These are phyloP conservation scores for Pseudorasbora parva DNA, from an alignment of 2,113 vertebrate species.

Conservation along the genomic window DNA sequence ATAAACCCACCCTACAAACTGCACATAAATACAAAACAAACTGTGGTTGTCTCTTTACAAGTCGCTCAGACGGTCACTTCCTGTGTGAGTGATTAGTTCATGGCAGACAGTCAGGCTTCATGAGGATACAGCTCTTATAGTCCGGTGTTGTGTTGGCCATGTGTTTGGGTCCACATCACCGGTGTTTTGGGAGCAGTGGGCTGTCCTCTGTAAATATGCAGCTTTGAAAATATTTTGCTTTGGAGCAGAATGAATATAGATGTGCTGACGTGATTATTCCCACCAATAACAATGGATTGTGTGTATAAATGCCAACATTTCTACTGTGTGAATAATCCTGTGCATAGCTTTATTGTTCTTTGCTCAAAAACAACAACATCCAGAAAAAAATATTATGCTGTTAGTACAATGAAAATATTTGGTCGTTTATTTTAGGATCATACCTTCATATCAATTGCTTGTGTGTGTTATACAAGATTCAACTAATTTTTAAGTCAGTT, in stretches of 20 bases:
- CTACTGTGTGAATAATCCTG: constrained; percentile 11
- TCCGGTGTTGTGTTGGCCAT: too few species aligned
- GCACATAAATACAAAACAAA: neutral
- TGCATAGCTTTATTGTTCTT: neutral
- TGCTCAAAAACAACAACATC: neutral
- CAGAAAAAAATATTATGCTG: neutral
- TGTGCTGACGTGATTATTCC: constrained; percentile 4
- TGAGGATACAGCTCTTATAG: too few species aligned
- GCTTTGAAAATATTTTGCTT: constrained; percentile 31
- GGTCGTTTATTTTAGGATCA: neutral
- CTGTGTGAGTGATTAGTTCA: neutral
- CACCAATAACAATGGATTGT: constrained; percentile 13
- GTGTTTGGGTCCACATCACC: too few species aligned
- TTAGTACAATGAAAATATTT: neutral
- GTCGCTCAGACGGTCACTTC: neutral
- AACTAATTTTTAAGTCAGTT: too few species aligned
- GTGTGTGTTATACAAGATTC: too few species aligned
- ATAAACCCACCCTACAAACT: neutral
- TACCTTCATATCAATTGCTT: neutral
- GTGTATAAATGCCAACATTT: neutral
- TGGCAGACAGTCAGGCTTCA: neutral
- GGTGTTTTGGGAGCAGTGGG: neutral
- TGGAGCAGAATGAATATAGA: constrained; percentile 20
- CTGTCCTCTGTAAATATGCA: neutral
- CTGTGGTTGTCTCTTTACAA: neutral